Conservation (phyloP, 2,888 invertebrate species). For the Mallateleia sp. region DNA sequence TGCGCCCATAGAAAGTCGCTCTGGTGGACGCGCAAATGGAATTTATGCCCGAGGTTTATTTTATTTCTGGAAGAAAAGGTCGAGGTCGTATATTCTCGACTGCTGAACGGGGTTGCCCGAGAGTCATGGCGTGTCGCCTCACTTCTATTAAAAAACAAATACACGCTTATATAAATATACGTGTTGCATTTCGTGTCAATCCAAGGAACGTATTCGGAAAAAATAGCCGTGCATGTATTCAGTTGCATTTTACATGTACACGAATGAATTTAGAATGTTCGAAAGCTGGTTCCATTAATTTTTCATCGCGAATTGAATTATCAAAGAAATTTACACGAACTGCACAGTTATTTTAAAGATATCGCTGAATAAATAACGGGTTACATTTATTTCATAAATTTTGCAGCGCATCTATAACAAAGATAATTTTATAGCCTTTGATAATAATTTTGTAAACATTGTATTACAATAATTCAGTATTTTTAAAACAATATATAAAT, state of each 20-base stretch:
- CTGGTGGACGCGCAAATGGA: constrained; percentile 69
- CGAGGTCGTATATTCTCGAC: constrained; percentile 73
- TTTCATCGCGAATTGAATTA: constrained; percentile 44
- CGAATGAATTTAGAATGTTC: constrained; percentile 52
- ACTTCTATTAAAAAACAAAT: constrained; percentile 67
- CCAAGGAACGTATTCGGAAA: constrained; percentile 44
- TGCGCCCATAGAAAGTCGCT: constrained; percentile 65
- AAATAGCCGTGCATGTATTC: constrained; percentile 59
- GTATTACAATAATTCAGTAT: too few species aligned
- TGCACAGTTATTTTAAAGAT: not conserved
- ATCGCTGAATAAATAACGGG: not conserved
- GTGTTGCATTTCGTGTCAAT: constrained; percentile 69
- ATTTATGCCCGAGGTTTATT: constrained; percentile 74
- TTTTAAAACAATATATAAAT: too few species aligned
- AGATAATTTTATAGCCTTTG: too few species aligned
- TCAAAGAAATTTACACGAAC: constrained; percentile 1
- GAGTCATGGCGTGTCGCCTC: constrained; percentile 66
- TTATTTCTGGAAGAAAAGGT: constrained; percentile 77
- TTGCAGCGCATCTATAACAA: too few species aligned
- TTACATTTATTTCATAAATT: too few species aligned
- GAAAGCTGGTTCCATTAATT: constrained; percentile 26
- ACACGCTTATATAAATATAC: constrained; percentile 61
- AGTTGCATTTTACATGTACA: constrained; percentile 69
- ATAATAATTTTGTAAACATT: too few species aligned
- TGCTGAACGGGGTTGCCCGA: constrained; percentile 65